These are phyloP conservation scores for Alsophila aescularia DNA, from an alignment of 2,888 invertebrate species.

Conservation along the genomic window DNA sequence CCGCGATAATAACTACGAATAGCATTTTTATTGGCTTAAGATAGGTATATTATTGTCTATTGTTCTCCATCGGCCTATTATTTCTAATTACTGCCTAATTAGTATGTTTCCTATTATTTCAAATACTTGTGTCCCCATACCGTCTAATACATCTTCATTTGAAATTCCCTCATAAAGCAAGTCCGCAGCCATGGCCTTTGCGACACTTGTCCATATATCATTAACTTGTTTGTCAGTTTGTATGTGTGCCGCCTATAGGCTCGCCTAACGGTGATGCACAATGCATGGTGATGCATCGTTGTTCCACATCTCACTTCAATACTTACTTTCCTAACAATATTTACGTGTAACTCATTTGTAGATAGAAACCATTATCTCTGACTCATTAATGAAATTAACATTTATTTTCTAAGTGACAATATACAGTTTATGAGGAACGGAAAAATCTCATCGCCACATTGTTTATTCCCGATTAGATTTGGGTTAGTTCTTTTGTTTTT, in stretches of 20 bases:
- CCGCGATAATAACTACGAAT: neutral
- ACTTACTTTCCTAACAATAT: constrained; percentile 4
- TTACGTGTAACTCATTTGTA: constrained; percentile 4
- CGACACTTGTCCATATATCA: constrained; percentile 63
- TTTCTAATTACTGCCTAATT: constrained; percentile 3
- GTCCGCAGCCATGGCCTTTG: constrained; percentile 35
- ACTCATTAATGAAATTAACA: neutral
- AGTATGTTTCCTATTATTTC: constrained; percentile 25
- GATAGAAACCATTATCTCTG: constrained; percentile 20
- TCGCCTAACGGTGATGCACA: constrained; percentile 75
- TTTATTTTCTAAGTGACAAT: neutral
- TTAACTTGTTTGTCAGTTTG: constrained; percentile 67
- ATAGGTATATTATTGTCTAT: constrained; percentile 1
- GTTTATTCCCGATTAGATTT: neutral
- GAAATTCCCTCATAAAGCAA: constrained; percentile 52
- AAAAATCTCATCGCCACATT: neutral
- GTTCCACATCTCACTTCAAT: constrained; percentile 60
- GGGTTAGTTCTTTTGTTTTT: neutral
- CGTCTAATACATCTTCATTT: constrained; percentile 49
- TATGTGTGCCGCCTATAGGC: constrained; percentile 65
- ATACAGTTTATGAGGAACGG: neutral
- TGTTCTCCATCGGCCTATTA: constrained; percentile 8
- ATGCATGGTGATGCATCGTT: constrained; percentile 70
- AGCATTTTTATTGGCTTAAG: neutral
- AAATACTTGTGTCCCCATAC: constrained; percentile 45